Evolutionary conservation across 2,113 vertebrate genomes (phyloP).

Genomic region (Corythaeola cristata): DNA sequence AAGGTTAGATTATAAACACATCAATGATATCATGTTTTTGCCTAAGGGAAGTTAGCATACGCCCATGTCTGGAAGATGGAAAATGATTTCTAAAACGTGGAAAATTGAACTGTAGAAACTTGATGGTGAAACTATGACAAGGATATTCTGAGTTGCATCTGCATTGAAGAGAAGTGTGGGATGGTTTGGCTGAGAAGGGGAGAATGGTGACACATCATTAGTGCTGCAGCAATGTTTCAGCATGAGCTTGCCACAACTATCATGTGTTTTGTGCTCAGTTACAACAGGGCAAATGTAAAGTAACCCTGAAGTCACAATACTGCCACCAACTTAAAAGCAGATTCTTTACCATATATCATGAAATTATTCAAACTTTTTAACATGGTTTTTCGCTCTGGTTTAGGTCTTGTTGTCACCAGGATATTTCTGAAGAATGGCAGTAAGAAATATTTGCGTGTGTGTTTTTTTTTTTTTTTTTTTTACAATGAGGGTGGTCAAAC

Average conservation of each 20-base stretch:
- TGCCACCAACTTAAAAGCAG: not conserved
- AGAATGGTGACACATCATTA: not conserved
- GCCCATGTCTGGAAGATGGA: not conserved
- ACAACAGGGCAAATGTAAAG: not conserved
- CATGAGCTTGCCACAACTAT: not conserved
- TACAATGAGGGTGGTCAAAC: not conserved
- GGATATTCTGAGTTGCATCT: not conserved
- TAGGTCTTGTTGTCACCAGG: not conserved
- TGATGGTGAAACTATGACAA: not conserved
- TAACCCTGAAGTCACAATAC: not conserved
- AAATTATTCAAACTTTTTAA: not conserved
- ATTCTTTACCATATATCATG: not conserved
- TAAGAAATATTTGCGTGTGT: not conserved
- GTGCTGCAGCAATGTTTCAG: not conserved
- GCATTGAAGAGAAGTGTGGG: not conserved
- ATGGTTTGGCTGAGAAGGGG: not conserved
- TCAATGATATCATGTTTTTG: not conserved
- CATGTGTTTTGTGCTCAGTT: not conserved
- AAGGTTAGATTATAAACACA: slow-evolving; percentile 37
- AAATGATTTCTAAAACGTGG: not conserved
- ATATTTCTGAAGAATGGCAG: not conserved
- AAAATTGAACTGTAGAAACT: not conserved
- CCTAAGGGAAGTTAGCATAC: not conserved
- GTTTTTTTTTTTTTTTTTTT: not conserved
- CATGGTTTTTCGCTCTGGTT: not conserved